Percentiles rank a stretch among this genome's conserved stretches.
Evolutionary conservation across 1,140 invertebrate species (phyloP).

Genomic region (Brachionus paranguensis): DNA sequence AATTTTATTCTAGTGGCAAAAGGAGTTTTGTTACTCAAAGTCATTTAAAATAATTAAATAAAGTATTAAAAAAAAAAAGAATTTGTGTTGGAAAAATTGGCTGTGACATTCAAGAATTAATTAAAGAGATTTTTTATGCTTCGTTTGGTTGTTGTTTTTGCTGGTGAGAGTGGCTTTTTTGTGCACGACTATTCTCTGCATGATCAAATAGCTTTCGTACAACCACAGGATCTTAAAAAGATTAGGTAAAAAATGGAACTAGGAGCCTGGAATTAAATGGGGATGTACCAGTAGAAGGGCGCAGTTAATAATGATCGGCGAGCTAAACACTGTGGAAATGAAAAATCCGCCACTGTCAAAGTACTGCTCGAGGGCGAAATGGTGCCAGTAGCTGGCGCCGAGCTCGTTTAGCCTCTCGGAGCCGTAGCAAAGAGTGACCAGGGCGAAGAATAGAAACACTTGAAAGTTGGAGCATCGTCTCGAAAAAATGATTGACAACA

Average conservation of each 20-base stretch:
- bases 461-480: slow-evolving; percentile 1
- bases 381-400: background rate
- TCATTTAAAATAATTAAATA: background rate
- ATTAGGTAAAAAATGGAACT: background rate
- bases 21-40: too few species aligned
- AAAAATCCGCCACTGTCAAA: slow-evolving; percentile 18
- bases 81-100: too few species aligned
- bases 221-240: slow-evolving; percentile 17
- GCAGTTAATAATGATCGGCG: slow-evolving; percentile 17
- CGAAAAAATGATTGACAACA: background rate
- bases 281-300: background rate
- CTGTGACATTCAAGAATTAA: background rate
- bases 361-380: slow-evolving; percentile 22
- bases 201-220: slow-evolving; percentile 15
- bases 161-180: background rate
- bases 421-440: background rate
- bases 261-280: background rate
- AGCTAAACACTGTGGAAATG: slow-evolving; percentile 10
- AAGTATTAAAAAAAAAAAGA: background rate
- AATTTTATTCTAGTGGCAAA: too few species aligned
- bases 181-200: background rate
- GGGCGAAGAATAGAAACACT: background rate
- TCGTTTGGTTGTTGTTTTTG: background rate
- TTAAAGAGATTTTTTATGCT: background rate
- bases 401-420: slow-evolving; percentile 22